phyloP scores from a whole-genome alignment of 2,888 invertebrate species.

The Nomada lathburiana region DNA sequence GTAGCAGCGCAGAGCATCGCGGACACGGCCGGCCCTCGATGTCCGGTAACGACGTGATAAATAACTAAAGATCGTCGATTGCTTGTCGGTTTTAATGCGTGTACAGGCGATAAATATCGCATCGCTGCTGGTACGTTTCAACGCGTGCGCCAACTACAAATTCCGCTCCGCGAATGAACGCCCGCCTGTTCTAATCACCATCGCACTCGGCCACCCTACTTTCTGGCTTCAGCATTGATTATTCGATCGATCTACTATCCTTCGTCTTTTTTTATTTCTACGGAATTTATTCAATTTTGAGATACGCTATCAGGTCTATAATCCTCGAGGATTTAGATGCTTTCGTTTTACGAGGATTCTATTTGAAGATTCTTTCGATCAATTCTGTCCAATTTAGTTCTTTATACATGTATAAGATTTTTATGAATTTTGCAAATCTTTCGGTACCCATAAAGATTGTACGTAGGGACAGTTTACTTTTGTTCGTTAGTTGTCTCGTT shows the following conservation, averaged over 20 bases:
- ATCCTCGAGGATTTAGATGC: too few relatives aligned
- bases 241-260: not conserved
- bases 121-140: conserved; percentile 51
- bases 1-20: conserved; percentile 28
- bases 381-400: too few relatives aligned
- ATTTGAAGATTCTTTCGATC: too few relatives aligned
- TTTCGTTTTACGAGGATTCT: too few relatives aligned
- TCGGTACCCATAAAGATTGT: too few relatives aligned
- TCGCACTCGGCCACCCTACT: not conserved
- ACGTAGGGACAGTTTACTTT: too few relatives aligned
- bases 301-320: too few relatives aligned
- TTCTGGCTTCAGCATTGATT: not conserved
- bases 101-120: conserved; percentile 58
- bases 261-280: not conserved
- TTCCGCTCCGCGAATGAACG: conserved; percentile 3
- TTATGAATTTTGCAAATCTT: too few relatives aligned
- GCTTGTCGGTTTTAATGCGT: conserved; percentile 58
- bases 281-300: too few relatives aligned
- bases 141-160: conserved; percentile 44
- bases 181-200: conserved; percentile 20
- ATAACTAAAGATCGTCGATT: conserved; percentile 60
- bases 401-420: too few relatives aligned
- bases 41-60: conserved; percentile 60
- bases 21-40: conserved; percentile 32
- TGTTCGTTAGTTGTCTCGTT: too few relatives aligned